These are phyloP conservation scores for Actenoides lindsayi DNA, from an alignment of 2,113 vertebrate species.

Conservation along the genomic window DNA sequence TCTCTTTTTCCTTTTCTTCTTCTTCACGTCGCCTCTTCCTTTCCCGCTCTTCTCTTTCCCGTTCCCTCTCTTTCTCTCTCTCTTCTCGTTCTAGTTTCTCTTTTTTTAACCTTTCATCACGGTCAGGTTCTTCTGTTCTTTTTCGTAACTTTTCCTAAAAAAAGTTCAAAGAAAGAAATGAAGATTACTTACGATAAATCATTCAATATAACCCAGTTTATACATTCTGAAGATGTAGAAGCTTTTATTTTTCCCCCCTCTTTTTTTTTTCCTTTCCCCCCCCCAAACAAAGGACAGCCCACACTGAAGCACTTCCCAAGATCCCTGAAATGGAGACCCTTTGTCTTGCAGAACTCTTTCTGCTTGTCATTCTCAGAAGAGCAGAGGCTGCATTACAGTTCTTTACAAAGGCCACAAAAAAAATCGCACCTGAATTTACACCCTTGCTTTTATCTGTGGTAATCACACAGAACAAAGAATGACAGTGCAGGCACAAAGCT, in stretches of 20 bases:
- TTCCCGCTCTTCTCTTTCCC: conserved; percentile 86
- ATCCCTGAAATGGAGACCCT: not conserved
- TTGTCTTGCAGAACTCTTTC: not conserved
- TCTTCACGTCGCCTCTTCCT: conserved; percentile 82
- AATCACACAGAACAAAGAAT: not conserved
- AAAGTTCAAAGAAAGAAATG: not conserved
- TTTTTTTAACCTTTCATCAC: conserved; percentile 86
- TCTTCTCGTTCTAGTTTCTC: conserved; percentile 83
- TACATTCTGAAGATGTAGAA: not conserved
- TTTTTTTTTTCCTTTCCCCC: not conserved
- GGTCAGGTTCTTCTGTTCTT: conserved; percentile 89
- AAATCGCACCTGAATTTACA: not conserved
- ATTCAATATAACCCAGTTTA: not conserved
- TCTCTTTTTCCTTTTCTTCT: conserved; percentile 83
- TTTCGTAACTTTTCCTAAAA: conserved; percentile 82
- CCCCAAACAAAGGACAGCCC: not conserved
- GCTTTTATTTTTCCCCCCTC: not conserved
- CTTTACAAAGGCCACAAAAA: not conserved
- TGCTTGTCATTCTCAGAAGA: not conserved
- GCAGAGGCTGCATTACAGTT: not conserved
- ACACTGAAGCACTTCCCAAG: not conserved
- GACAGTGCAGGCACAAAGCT: not conserved
- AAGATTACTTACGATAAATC: not conserved
- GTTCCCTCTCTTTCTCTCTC: conserved; percentile 84
- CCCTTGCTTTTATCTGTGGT: not conserved